Percentiles rank a stretch among this genome's conserved stretches.
Conservation (phyloP, 2,888 invertebrate genomes). For the Tholera decimalis region DNA sequence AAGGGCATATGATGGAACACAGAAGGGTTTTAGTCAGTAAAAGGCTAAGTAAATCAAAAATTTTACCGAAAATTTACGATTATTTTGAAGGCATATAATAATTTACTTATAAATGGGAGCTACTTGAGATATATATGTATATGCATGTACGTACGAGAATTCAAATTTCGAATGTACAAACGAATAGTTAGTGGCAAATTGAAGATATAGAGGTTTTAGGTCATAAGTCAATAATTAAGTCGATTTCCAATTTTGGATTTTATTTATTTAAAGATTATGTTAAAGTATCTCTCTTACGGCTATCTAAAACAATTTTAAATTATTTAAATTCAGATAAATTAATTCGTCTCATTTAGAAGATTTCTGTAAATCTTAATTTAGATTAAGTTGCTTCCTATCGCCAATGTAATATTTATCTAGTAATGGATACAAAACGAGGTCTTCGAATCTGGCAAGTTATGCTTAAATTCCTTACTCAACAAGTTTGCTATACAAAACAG, state of each 20-base stretch:
- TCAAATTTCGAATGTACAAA: neutral
- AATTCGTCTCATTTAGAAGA: conserved; percentile 5
- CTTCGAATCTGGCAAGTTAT: neutral
- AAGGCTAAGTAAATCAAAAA: no score
- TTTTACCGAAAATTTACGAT: neutral
- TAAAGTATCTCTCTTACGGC: neutral
- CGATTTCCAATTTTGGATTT: conserved; percentile 17
- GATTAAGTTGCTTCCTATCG: neutral
- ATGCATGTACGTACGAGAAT: neutral
- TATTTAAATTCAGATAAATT: conserved; percentile 11
- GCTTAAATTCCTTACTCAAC: neutral
- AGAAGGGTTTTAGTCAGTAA: no score
- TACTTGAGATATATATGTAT: neutral
- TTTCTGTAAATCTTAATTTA: conserved; percentile 2
- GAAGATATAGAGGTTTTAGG: neutral
- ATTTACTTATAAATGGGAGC: neutral
- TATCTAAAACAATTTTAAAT: neutral
- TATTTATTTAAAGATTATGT: conserved; percentile 31
- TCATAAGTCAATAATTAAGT: neutral
- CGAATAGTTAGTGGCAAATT: neutral
- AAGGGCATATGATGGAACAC: no score
- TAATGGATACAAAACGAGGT: neutral
- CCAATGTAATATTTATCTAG: neutral
- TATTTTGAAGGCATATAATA: neutral
- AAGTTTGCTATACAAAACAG: neutral